A percentile compares a stretch with the other conserved stretches of the same genome.
phyloP scores from a whole-genome alignment of 2,797 vertebrate genomes.

The Limosa lapponica region DNA sequence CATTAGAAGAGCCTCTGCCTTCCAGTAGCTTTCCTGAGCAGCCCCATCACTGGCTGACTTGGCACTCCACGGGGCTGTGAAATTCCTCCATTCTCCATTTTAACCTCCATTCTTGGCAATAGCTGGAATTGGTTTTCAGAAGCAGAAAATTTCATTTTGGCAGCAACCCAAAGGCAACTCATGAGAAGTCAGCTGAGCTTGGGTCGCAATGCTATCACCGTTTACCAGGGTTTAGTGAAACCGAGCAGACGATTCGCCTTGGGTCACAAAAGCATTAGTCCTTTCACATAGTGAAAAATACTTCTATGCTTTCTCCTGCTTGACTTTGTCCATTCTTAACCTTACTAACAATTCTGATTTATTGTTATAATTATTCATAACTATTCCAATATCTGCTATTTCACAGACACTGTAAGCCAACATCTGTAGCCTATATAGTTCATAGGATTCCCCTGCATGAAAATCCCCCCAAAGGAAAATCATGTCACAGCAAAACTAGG shows the following conservation, averaged over 20 bases:
- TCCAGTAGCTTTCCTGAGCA: not conserved
- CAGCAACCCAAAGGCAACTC: not conserved
- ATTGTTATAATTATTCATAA: not conserved
- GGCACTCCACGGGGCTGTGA: not conserved
- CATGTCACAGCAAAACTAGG: not conserved
- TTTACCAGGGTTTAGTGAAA: not conserved
- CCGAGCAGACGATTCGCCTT: not conserved
- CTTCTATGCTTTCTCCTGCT: not conserved
- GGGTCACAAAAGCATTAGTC: not conserved
- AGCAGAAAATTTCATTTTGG: conserved; percentile 10
- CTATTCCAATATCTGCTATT: not conserved
- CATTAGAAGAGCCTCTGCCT: not conserved
- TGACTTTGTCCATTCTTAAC: not conserved
- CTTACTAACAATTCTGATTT: not conserved
- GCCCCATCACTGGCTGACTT: not conserved
- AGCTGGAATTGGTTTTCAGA: conserved; percentile 12
- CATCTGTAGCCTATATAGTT: not conserved
- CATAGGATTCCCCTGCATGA: not conserved
- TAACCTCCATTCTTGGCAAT: not conserved
- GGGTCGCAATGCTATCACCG: not conserved
- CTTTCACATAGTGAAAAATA: not conserved
- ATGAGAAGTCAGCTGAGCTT: not conserved
- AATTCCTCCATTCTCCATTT: not conserved
- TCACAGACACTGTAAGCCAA: not conserved
- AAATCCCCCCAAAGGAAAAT: not conserved